These are phyloP conservation scores for Malurus splendens DNA, from an alignment of 2,797 vertebrate genomes.

Conservation along the genomic window DNA sequence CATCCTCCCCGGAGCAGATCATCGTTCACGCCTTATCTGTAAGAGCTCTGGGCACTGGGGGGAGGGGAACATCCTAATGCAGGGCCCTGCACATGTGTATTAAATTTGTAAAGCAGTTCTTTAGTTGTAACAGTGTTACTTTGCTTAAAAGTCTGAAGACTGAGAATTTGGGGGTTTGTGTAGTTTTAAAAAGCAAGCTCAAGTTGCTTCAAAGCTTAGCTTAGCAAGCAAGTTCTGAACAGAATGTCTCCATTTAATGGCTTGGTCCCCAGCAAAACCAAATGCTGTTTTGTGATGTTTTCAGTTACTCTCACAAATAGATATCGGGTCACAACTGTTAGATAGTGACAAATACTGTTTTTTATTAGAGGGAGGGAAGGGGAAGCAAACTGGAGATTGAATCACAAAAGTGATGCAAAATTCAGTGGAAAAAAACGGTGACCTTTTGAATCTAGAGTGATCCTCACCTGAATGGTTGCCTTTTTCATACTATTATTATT, in stretches of 20 bases:
- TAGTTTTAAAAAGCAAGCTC: not conserved
- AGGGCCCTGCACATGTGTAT: accelerated
- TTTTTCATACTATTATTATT: not conserved
- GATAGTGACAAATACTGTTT: not conserved
- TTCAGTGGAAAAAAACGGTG: not conserved
- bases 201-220: not conserved
- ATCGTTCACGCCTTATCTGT: slow-evolving; percentile 94
- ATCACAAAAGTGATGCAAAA: not conserved
- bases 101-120: not conserved
- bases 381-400: not conserved
- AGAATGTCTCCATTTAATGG: not conserved
- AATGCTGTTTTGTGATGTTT: not conserved
- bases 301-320: not conserved
- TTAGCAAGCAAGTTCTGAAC: not conserved
- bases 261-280: not conserved
- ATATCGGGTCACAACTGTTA: not conserved
- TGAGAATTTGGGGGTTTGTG: not conserved
- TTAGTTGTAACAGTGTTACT: not conserved
- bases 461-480: not conserved
- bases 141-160: not conserved
- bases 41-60: slow-evolving; percentile 31
- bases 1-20: slow-evolving; percentile 94
- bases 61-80: accelerated
- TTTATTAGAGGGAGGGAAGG: not conserved
- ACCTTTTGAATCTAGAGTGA: not conserved